Base-by-base conservation (phyloP, 2,113 vertebrate genomes). In the Solea solea region DNA sequence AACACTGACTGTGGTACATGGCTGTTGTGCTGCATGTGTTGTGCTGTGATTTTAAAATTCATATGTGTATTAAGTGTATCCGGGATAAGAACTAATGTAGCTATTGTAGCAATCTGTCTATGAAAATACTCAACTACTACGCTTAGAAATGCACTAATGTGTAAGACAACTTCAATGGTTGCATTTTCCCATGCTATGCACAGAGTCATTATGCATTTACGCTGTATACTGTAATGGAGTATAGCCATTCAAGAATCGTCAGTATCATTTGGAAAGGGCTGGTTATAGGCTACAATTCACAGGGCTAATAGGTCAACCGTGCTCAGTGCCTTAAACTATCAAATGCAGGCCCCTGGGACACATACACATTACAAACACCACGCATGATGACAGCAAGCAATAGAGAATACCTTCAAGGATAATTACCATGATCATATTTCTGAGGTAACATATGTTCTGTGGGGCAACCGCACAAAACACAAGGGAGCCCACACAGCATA, bases 401-500 rank as follows among this genome's bases (percentile, higher is more conserved):
- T 73, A 74, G 34, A 61, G 52, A 77, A 72, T 81, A 76, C 71
- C 63, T 52, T 87, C 69, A 54, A 70, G 15, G 71, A 86, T 77
- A 78, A 88, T 86, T 83, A 64, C 74, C 64, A 50, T 25, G 74
- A 80, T 88, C 75, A 72, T 65, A 81, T 90, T 90, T 87, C 76
- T 59, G 40, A 61, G 40, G 61, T 63, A 69, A 70, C 81, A 84
- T 85, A 82, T 88, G 84, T 76, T 82, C 45, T 62, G 61, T 68
- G 61, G 78, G 51, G 49, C 5, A 67, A 53, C 28, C 16, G 39
- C 34, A 46, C 27, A 40, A 48, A 49, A 62, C 56, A 45, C 52
- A 46, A 15, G 69, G 55, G 64, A 27, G 41, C 28, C 46, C 21
- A 59, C 52, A n/a, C 56, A 57, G 49, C 50, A 67, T 58, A 59